These are phyloP conservation scores for Tenodera sinensis DNA, from an alignment of 2,888 invertebrate species.

Conservation along the genomic window DNA sequence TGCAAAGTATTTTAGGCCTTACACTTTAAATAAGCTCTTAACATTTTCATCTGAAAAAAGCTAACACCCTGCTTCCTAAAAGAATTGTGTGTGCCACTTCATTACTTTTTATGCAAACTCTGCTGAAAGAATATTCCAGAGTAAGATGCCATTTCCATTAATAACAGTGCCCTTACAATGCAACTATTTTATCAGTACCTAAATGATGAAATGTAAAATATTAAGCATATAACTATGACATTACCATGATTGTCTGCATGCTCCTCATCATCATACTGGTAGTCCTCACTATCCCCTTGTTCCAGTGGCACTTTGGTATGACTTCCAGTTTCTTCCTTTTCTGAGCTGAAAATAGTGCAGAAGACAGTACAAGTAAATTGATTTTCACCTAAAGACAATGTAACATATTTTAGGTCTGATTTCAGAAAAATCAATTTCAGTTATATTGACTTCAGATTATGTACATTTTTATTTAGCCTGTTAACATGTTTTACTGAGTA, in stretches of 20 bases:
- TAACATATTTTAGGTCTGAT: background rate
- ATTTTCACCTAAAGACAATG: background rate
- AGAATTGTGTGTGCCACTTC: too few species aligned
- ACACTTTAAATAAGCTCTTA: too few species aligned
- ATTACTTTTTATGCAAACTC: too few species aligned
- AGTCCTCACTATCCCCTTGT: conserved; percentile 59
- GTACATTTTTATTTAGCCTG: too few species aligned
- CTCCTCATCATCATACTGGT: conserved; percentile 48
- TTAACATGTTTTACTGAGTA: too few species aligned
- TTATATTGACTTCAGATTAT: too few species aligned
- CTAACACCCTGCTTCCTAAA: background rate
- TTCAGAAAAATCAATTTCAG: too few species aligned
- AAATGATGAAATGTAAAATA: background rate
- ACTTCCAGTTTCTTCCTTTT: conserved; percentile 69
- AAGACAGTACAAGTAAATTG: conserved; percentile 6
- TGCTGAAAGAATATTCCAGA: too few species aligned
- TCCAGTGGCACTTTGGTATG: conserved; percentile 66
- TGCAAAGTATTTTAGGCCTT: background rate
- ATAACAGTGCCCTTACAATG: too few species aligned
- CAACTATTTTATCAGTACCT: too few species aligned
- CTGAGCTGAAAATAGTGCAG: conserved; percentile 50
- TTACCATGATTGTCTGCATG: conserved; percentile 47
- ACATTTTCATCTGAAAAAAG: too few species aligned
- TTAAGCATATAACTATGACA: background rate
- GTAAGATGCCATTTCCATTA: too few species aligned